Evolutionary conservation across 2,797 vertebrate species (phyloP), one percentile per base, ranked within the genome.

Genomic region (Agapornis canus): DNA sequence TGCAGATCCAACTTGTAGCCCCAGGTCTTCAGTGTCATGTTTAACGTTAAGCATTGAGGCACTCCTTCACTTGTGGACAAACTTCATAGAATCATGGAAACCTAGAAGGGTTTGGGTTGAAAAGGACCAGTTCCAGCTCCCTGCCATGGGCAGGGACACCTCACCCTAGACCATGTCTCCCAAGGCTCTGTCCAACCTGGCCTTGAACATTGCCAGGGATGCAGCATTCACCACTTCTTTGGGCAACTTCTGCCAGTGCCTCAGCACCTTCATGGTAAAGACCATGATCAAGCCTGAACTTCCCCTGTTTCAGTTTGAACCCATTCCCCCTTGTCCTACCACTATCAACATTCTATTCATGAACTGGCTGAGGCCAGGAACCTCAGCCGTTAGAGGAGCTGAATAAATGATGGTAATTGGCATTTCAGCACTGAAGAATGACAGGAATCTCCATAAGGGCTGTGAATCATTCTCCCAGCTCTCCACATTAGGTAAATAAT

Each of bases 1-100:
- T 1, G 23, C 29, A 47, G 12, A 65, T 12, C 0, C 1, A 56
- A 18, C 19, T 64, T 5, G 0, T 7, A 83, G 37, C 9, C 14
- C 13, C 25, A 21, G 7, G 42, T 19, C 9, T 25, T 40, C 18
- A 29, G 32, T 2, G 13, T 18, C 45, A 4, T 1, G 5, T 35
- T 13, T 8, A 29, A 22, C 0, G 0, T 21, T 7, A 40, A n/a
- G 26, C 19, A 10, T 8, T 5, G 13, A 65, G 45, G 31, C 4
- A 11, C 32, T 59, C 25, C 57, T 49, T 49, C 35, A 18, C 47
- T 18, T 18, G 29, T 2, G 2, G 17, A 6, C 54, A 22, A 43
- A 47, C 40, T 23, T 35, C 22, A 57, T 32, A 35, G 54, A 57
- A 57, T 57, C 54, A 35, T 15, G 6, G 54, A 35, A 35, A 35